Base-by-base conservation (phyloP, 2,113 vertebrate species). In the Kryptolebias marmoratus region DNA sequence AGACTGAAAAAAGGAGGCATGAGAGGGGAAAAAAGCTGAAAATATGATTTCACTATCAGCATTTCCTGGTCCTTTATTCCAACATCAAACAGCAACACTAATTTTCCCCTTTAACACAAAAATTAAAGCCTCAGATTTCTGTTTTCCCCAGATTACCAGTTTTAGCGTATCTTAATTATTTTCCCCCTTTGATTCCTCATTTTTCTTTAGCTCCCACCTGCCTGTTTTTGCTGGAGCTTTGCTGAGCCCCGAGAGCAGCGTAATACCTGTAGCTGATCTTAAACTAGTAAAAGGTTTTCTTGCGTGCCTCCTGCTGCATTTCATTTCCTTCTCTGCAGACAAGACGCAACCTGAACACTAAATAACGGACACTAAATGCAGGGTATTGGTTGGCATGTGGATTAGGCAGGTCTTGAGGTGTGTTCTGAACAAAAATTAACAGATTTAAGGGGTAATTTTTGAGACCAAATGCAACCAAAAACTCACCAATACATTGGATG, bases 241-340 rank as follows among this genome's bases (percentile, higher is more conserved):
- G 47, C 63, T 65, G 73, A 71, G 48, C 65, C 72, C 65, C 18
- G 49, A 63, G 77, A 84, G 80, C 73, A 81, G 86, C 80, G 89
- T 89, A 88, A 81, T 86, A 84, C 88, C 84, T 87, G 85, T 66
- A 63, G 87, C 76, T 75, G 77, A 85, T 83, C 80, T 78, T 72
- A 77, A 82, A 85, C 60, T 30, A 14, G 77, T 74, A 81, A 89
- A 85, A 85, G 65, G 30, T 64, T 84, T 75, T 84, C 67, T 72
- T 58, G 66, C 64, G 18, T 66, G 72, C 82, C 74, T 73, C 88
- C 88, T 11, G 47, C 80, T 49, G 65, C 59, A 86, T 63, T 76
- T 87, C 68, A 87, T 91, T 89, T 88, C 81, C 77, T 74, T 58
- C 59, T 59, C 75, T 39, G 12, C 56, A 50, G 73, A 42, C 30